Percentiles rank a stretch among this genome's conserved stretches.
These are phyloP conservation scores for Streptopelia turtur DNA, from an alignment of 2,797 vertebrate species.

Conservation along the genomic window DNA sequence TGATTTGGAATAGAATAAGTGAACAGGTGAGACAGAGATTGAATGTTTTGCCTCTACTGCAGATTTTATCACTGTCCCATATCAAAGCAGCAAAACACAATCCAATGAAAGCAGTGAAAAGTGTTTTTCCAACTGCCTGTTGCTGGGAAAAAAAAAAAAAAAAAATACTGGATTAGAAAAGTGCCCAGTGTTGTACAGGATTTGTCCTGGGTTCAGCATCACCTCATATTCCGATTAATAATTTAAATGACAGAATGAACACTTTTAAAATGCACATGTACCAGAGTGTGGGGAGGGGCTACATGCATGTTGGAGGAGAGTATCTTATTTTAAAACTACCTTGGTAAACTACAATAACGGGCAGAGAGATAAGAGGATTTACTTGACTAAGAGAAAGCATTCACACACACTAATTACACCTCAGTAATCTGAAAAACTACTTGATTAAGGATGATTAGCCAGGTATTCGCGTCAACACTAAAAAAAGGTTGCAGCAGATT, in stretches of 20 bases:
- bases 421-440: neutral
- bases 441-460: neutral
- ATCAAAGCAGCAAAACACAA: accelerated
- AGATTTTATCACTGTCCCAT: neutral
- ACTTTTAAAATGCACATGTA: neutral
- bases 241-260: neutral
- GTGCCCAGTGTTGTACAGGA: neutral
- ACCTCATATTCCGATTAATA: accelerated
- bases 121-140: neutral
- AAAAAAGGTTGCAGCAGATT: accelerated
- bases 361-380: neutral
- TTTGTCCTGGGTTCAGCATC: neutral
- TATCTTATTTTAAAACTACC: neutral
- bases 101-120: neutral
- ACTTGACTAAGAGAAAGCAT: neutral
- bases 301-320: accelerated
- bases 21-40: neutral
- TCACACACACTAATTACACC: neutral
- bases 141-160: neutral
- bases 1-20: accelerated
- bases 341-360: neutral
- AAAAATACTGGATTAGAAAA: neutral
- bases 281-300: accelerated
- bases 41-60: neutral
- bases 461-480: accelerated